phyloP scores from a whole-genome alignment of 2,888 invertebrate species.

The Leptura quadrifasciata region DNA sequence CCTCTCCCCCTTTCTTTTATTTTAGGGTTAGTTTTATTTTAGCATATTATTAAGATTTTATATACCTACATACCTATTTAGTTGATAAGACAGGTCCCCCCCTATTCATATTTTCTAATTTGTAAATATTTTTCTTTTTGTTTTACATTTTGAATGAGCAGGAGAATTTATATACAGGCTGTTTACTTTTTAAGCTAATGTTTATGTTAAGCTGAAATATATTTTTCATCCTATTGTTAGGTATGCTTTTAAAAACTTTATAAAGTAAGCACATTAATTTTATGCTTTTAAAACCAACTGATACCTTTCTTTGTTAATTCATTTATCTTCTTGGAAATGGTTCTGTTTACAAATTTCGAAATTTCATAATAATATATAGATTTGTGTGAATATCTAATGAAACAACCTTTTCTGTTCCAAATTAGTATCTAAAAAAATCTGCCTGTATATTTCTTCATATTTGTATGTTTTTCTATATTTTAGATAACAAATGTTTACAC shows the following conservation, averaged over 20 bases:
- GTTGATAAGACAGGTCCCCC: constrained; percentile 46
- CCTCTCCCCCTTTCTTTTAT: constrained; percentile 27
- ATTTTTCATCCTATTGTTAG: not conserved
- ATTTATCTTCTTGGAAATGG: not conserved
- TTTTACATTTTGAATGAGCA: constrained; percentile 42
- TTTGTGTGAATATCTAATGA: no score
- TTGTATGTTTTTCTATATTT: constrained; percentile 39
- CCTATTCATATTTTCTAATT: constrained; percentile 41
- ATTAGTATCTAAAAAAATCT: not conserved
- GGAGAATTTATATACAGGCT: constrained; percentile 26
- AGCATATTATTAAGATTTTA: constrained; percentile 52
- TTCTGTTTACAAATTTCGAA: no score
- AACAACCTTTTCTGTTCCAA: no score
- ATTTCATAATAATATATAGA: no score
- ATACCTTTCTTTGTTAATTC: not conserved
- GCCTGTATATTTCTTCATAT: constrained; percentile 32
- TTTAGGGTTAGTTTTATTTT: constrained; percentile 49
- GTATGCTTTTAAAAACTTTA: not conserved
- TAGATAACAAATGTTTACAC: constrained; percentile 45
- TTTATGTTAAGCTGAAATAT: not conserved
- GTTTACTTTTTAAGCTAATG: not conserved
- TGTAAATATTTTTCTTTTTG: constrained; percentile 45
- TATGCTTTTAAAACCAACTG: not conserved
- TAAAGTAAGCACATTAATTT: not conserved
- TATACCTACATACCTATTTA: constrained; percentile 48